Evolutionary conservation across 2,113 vertebrate genomes (phyloP), one percentile per base, ranked within the genome.

Genomic region (Pundamilia nyererei): DNA sequence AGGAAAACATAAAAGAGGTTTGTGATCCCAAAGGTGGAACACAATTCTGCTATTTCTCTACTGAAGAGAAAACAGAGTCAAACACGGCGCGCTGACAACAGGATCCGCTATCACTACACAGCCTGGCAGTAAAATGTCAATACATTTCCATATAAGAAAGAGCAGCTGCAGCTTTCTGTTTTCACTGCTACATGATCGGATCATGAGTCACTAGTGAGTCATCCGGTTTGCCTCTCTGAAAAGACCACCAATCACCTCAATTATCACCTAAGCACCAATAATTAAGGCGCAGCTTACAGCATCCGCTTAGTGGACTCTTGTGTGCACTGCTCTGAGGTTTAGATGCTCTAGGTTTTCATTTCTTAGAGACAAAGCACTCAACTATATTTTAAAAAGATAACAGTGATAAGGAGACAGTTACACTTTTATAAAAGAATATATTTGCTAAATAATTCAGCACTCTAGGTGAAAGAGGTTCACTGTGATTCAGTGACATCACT

Each of bases 231-330:
- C 40, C 6, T 45, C 26, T 26, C 17, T n/a, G 38, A 42, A 68
- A 86, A 83, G 17, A 19, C 9, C 17, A 8, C 54, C 81, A 56
- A 53, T 5, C 31, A 6, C 12, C 42, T 6, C 62, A 56, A 11
- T 86, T 53, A 86, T 84, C 24, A 3, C 5, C 51, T 40, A 49
- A 21, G 47, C 7, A 14, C 14, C 65, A 12, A 51, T 77, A 42
- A 79, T 68, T 31, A 19, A 17, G 26, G 5, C 3, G 40, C 21
- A 24, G 14, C 31, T 10, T 49, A n/a, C 70, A 75, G 24, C 70
- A 47, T 53, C 26, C 0, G 12, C 19, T 33, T 9, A 0, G 5
- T 0, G 45, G 2, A 51, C 11, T 53, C 47, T 24, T 54, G 24
- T 21, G 49, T 54, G 17, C 31, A 38, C 31, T 53, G 77, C 31